phyloP scores from a whole-genome alignment of 2,888 invertebrate species.

The Drosophila maculinotata region DNA sequence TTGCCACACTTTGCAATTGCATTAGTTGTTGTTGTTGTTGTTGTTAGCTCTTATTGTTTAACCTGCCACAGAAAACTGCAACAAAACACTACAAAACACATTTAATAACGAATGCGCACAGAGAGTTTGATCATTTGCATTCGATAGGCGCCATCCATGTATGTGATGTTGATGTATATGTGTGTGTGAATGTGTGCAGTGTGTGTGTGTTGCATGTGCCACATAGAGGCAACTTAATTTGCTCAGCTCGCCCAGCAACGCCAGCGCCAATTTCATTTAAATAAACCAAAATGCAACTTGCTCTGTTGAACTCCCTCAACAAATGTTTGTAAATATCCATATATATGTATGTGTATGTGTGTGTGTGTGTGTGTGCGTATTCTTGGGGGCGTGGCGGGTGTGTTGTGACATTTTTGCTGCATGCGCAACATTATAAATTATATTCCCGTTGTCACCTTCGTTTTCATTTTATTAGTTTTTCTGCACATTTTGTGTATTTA shows the following conservation, averaged over 20 bases:
- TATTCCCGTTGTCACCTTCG: slow-evolving; percentile 79
- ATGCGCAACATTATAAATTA: slow-evolving; percentile 74
- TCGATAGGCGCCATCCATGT: slow-evolving; percentile 66
- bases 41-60: slow-evolving; percentile 53
- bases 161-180: slow-evolving; percentile 13
- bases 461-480: slow-evolving; percentile 42
- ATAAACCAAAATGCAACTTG: slow-evolving; percentile 62
- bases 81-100: slow-evolving; percentile 48
- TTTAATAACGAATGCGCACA: slow-evolving; percentile 66
- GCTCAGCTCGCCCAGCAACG: slow-evolving; percentile 45
- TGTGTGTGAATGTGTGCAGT: slow-evolving; percentile 24
- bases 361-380: slow-evolving; percentile 23
- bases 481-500: slow-evolving; percentile 7
- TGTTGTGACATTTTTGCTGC: slow-evolving; percentile 72
- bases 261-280: slow-evolving; percentile 66
- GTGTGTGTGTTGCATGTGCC: slow-evolving; percentile 50
- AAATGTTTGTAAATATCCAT: neutral
- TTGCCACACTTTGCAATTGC: slow-evolving; percentile 62
- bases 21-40: slow-evolving; percentile 22
- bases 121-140: slow-evolving; percentile 73
- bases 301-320: slow-evolving; percentile 69
- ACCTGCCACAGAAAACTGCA: slow-evolving; percentile 43
- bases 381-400: slow-evolving; percentile 64
- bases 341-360: slow-evolving; percentile 6
- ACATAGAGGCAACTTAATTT: slow-evolving; percentile 76